Evolutionary conservation across 2,797 vertebrate genomes (phyloP).

Genomic region (Sciaenops ocellatus): DNA sequence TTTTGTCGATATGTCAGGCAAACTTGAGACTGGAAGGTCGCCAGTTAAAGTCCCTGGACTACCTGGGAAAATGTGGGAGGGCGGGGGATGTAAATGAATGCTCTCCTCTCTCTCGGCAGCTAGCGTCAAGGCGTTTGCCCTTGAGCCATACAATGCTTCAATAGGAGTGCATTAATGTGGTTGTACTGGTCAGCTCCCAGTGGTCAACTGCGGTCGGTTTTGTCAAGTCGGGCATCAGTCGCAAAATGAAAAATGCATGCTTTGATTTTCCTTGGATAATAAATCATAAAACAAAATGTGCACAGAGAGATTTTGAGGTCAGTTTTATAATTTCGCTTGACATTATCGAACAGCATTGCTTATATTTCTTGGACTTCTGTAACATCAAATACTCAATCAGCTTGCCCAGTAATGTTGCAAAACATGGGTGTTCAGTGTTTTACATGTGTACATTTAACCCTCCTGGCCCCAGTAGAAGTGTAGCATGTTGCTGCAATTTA

Average conservation of each 20-base stretch:
- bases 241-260: slow-evolving; percentile 1
- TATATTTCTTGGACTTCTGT: no score
- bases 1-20: slow-evolving; percentile 29
- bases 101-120: not conserved
- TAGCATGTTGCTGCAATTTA: no score
- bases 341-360: not conserved
- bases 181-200: slow-evolving; percentile 4
- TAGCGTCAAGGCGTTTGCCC: slow-evolving; percentile 14
- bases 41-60: slow-evolving; percentile 45
- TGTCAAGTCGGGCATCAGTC: slow-evolving; percentile 3
- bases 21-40: slow-evolving; percentile 33
- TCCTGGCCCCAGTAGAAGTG: no score
- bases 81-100: slow-evolving; percentile 40
- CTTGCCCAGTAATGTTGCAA: not conserved
- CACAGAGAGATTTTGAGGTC: not conserved
- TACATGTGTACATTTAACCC: not conserved
- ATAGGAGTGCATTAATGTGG: not conserved
- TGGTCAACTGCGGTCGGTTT: not conserved
- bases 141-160: slow-evolving; percentile 26
- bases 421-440: not conserved
- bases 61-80: slow-evolving; percentile 1
- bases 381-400: not conserved
- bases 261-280: slow-evolving; percentile 1
- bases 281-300: not conserved
- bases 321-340: not conserved